phyloP scores from a whole-genome alignment of 2,888 invertebrate species.

The Ptilodon capucinus region DNA sequence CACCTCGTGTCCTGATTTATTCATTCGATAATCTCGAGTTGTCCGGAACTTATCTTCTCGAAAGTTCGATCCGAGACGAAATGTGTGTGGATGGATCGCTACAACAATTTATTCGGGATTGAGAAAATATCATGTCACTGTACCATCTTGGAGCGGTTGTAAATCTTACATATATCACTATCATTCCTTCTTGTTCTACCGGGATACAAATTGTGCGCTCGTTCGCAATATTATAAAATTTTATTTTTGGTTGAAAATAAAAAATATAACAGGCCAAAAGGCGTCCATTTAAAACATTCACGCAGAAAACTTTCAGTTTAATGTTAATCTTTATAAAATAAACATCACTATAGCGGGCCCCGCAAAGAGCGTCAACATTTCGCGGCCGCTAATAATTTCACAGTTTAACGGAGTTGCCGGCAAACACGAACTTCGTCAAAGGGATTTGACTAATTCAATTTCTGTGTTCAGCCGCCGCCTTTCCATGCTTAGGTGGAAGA shows the following conservation, averaged over 20 bases:
- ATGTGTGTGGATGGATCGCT: conserved; percentile 31
- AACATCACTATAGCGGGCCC: conserved; percentile 31
- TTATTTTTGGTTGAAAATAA: background rate
- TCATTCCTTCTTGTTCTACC: background rate
- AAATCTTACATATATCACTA: conserved; percentile 11
- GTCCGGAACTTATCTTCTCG: conserved; percentile 48
- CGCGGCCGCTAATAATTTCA: conserved; percentile 57
- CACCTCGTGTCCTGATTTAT: conserved; percentile 60
- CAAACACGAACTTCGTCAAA: conserved; percentile 69
- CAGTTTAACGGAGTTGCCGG: conserved; percentile 55
- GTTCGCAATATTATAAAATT: background rate
- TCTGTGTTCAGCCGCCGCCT: conserved; percentile 62
- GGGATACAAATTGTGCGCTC: background rate
- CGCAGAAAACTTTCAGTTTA: conserved; percentile 10
- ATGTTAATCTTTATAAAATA: conserved; percentile 36
- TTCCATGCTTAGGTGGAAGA: conserved; percentile 55
- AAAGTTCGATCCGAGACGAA: conserved; percentile 42
- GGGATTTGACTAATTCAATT: conserved; percentile 70
- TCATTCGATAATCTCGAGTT: conserved; percentile 58
- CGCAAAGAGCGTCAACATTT: conserved; percentile 42
- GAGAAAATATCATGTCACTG: conserved; percentile 23
- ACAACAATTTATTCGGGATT: conserved; percentile 33
- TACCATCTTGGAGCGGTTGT: conserved; percentile 17
- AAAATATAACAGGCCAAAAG: conserved; percentile 2
- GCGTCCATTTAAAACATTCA: conserved; percentile 9